Percentiles rank a stretch among this genome's conserved stretches.
These are phyloP conservation scores for Aporrectodea caliginosa DNA, from an alignment of 1,140 invertebrate genomes.

Conservation along the genomic window DNA sequence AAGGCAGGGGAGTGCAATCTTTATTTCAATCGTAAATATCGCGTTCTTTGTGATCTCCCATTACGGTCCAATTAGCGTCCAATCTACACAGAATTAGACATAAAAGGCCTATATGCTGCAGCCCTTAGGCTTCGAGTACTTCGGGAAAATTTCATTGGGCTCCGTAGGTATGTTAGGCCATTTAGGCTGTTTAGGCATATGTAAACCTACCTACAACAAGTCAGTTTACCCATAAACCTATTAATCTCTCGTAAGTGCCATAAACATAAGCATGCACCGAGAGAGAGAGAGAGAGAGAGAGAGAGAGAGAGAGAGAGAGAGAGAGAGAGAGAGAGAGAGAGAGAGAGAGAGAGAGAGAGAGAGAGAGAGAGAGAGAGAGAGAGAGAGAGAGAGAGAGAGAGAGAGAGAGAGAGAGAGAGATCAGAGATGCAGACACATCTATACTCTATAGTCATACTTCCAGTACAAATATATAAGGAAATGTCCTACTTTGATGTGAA, in stretches of 20 bases:
- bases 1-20: no score
- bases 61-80: no score
- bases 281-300: neutral
- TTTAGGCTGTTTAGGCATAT: neutral
- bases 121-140: no score
- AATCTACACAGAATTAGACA: no score
- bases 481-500: no score
- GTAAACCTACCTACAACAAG: neutral
- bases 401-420: neutral
- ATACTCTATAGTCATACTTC: no score
- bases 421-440: neutral
- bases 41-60: no score
- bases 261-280: neutral
- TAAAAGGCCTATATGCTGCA: no score
- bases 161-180: neutral
- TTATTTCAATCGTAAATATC: no score
- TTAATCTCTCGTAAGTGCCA: neutral
- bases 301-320: neutral
- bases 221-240: neutral
- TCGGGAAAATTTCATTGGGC: no score
- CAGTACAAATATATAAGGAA: no score
- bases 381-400: neutral
- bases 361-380: neutral
- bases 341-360: constrained; percentile 1
- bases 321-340: neutral